phyloP scores from a whole-genome alignment of 2,113 vertebrate species.

The Xenus cinereus region DNA sequence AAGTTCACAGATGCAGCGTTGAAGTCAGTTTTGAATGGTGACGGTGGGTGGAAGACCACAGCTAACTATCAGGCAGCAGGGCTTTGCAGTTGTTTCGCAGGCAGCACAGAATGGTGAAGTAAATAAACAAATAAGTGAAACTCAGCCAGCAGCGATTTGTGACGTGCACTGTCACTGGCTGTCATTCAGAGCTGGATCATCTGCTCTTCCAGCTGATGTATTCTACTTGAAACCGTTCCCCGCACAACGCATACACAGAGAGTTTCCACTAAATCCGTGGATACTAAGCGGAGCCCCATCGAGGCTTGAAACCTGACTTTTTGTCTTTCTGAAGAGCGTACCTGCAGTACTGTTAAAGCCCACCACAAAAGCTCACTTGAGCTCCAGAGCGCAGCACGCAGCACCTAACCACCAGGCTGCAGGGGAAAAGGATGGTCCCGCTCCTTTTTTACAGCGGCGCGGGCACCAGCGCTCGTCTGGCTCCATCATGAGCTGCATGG shows the following conservation, averaged over 20 bases:
- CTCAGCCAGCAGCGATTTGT: constrained; percentile 44
- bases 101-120: neutral
- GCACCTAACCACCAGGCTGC: neutral
- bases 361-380: neutral
- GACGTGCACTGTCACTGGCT: constrained; percentile 32
- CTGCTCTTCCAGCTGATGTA: constrained; percentile 24
- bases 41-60: neutral
- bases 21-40: neutral
- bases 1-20: neutral
- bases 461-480: neutral
- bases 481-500: neutral
- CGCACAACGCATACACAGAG: neutral
- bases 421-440: neutral
- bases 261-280: constrained; percentile 36
- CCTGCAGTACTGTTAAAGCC: neutral
- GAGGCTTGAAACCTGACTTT: neutral
- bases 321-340: neutral
- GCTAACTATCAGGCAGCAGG: neutral
- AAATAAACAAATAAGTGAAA: constrained; percentile 61
- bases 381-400: fast-evolving
- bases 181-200: constrained; percentile 43
- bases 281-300: neutral
- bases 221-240: constrained; percentile 8
- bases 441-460: neutral
- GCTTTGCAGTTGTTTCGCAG: constrained; percentile 52